Evolutionary conservation across 2,888 invertebrate species (phyloP), one percentile per base, ranked within the genome.

Genomic region (Megamerina dolium): DNA sequence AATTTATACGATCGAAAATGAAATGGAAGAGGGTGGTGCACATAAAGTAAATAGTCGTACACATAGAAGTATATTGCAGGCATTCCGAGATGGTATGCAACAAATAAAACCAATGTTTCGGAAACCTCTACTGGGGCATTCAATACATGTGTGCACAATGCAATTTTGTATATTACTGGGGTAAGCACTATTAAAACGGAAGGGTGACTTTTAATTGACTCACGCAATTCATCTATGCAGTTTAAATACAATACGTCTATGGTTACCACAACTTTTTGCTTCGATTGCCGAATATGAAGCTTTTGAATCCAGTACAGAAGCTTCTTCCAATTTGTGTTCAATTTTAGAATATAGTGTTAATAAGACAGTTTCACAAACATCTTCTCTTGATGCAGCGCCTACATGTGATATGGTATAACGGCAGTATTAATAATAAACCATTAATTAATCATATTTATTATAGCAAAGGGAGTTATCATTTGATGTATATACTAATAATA

Each of bases 221-320:
- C n/a, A n/a, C n/a, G n/a, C n/a, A n/a, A n/a, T n/a, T n/a, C n/a
- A n/a, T n/a, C n/a, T n/a, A n/a, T n/a, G 3, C 36, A 83, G 84
- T 19, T 73, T 84, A 52, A 89, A 89, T 60, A 87, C 88, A 0
- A 73, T 90, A 29, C 82, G 88, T n/a, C 75, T 90, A 27, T 91
- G 90, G 90, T 77, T 89, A 54, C 90, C 90, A 0, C 87, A 89
- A 61, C 74, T 91, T 18, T 88, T 89, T 51, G 80, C 84, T 39
- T 82, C 84, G 65, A 80, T 84, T 29, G 72, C 73, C 17, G 70
- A 72, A 29, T 75, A 66, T 53, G 70, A 73, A 41, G 61, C 63
- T 12, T 58, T 63, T n/a, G 57, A 66, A 42, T 58, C 60, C 4
- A 21, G 30, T 16, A 18, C 39, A 13, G 40, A 50, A n/a, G 36